Percentiles rank a stretch among this genome's conserved stretches.
These are phyloP conservation scores for Disparrhopalites patrizii DNA, from an alignment of 2,888 invertebrate species.

Conservation along the genomic window DNA sequence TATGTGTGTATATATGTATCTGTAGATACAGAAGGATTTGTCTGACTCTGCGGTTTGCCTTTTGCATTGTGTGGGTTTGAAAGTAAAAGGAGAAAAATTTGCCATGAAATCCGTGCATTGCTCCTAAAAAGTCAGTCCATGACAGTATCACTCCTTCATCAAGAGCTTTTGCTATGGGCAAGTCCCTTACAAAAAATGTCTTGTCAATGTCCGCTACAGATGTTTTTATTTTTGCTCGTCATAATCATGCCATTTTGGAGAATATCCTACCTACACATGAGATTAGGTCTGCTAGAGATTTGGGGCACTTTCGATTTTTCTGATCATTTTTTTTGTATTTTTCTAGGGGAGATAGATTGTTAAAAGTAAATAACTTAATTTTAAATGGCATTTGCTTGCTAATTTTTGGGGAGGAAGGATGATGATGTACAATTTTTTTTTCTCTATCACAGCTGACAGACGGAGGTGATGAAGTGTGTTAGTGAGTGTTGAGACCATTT, in stretches of 20 bases:
- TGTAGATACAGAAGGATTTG: too few species aligned
- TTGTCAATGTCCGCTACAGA: slow-evolving; percentile 9
- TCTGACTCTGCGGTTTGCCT: too few species aligned
- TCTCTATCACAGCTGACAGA: too few species aligned
- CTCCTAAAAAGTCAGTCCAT: not conserved
- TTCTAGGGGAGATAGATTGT: not conserved
- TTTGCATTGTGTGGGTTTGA: not conserved
- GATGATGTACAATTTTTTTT: not conserved
- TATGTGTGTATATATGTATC: too few species aligned
- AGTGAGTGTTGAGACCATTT: too few species aligned
- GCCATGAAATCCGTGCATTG: not conserved
- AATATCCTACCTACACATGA: too few species aligned
- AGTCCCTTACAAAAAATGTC: too few species aligned
- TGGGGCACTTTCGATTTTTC: slow-evolving; percentile 26
- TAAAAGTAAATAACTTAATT: not conserved
- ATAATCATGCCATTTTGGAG: too few species aligned
- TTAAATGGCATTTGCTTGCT: not conserved
- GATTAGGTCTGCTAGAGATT: slow-evolving; percentile 16
- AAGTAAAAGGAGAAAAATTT: not conserved
- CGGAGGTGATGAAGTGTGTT: too few species aligned
- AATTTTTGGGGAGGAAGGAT: not conserved
- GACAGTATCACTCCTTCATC: not conserved
- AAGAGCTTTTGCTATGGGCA: not conserved
- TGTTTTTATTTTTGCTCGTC: too few species aligned
- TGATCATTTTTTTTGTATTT: not conserved